Base-by-base conservation (phyloP, 2,888 invertebrate genomes). In the Mythimna impura region DNA sequence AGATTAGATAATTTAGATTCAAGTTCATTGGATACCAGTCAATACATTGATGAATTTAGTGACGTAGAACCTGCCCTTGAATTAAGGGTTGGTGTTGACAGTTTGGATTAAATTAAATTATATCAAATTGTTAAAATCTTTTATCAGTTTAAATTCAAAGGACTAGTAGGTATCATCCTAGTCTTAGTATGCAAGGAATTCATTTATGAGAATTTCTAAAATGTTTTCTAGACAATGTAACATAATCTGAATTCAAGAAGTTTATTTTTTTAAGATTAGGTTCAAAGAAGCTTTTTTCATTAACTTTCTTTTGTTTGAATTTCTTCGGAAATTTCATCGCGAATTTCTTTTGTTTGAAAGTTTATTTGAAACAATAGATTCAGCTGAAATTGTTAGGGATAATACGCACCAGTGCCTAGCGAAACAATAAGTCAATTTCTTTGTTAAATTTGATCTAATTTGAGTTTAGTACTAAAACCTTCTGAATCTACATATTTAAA, bases 21-120 rank as follows among this genome's bases (percentile, higher is more conserved):
- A 68, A 81, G 69, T 54, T 71, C 61, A 60, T 62, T 78, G 30
- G 40, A 65, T 14, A 36, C 6, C 12, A 52, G n/a, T 67, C 34
- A 3, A 30, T 50, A 30, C 22, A 36, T 47, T 25, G 9, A 61
- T 65, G 30, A 61, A 72, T 58, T 55, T 6, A 43, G 22, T 73
- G 74, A 75, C 86, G 73, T 70, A 55, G 22, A n/a, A 9, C 77
- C 25, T 77, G 67, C 36, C 77, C 81, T 77, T 84, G 63, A 75
- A 52, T 43, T 58, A 71, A 47, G 73, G 73, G 73, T 65, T 68
- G 64, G 12, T 77, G 70, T 69, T 75, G 62, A 80, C 72, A 73
- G 57, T 73, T 73, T 63, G 54, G 25, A 57, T 20, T 57, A 65
- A 65, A 63, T 61, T 80, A 30, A 68, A 71, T 67, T 61, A 69